phyloP scores from a whole-genome alignment of 2,113 vertebrate genomes.

The Odocoileus hemionus region DNA sequence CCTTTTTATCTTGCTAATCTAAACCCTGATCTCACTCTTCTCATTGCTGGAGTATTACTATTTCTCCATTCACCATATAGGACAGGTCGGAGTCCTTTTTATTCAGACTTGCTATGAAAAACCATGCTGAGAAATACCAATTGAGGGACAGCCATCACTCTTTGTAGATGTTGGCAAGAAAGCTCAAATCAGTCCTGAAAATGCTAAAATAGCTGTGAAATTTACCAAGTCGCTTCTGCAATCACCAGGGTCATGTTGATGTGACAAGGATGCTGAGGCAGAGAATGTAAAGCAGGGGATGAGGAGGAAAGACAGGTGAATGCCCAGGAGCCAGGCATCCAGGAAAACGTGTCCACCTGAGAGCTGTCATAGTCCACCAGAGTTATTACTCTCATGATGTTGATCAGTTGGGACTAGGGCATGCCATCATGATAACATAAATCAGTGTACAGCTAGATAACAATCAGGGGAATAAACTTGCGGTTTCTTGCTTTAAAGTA shows the following conservation, averaged over 20 bases:
- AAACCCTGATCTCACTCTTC: slow-evolving; percentile 40
- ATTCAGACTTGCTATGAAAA: slow-evolving; percentile 65
- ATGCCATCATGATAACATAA: rapidly evolving
- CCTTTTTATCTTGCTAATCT: slow-evolving; percentile 45
- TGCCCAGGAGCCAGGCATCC: rapidly evolving
- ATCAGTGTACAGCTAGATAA: neutral
- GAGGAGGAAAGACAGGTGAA: rapidly evolving
- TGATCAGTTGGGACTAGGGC: rapidly evolving
- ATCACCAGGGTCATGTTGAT: neutral
- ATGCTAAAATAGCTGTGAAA: neutral
- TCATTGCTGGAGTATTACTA: slow-evolving; percentile 26
- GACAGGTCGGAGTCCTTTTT: neutral
- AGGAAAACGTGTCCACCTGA: neutral
- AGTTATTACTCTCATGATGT: neutral
- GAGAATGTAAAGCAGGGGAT: neutral
- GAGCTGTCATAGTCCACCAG: neutral
- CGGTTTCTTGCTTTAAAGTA: neutral
- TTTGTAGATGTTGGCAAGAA: neutral
- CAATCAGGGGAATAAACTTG: neutral
- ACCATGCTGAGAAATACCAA: slow-evolving; percentile 71
- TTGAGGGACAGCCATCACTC: slow-evolving; percentile 73
- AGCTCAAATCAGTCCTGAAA: neutral
- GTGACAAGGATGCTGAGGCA: neutral
- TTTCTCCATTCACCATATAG: neutral
- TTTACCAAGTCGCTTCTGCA: neutral